Conservation (phyloP, 2,113 vertebrate species). For the Chroicocephalus ridibundus region DNA sequence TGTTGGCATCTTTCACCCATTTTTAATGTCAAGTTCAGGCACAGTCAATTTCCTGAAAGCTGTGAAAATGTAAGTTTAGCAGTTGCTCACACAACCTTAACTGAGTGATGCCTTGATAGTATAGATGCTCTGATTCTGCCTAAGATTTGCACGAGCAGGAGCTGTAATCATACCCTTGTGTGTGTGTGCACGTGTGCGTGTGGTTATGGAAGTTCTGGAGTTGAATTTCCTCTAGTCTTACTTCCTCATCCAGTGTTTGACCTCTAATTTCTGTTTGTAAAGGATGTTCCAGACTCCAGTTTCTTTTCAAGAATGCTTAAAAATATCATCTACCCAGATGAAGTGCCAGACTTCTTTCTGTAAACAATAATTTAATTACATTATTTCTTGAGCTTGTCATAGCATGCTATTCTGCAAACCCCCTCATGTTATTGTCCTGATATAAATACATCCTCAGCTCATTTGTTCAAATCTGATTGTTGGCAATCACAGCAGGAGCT, state of each 20-base stretch:
- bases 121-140: background rate
- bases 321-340: background rate
- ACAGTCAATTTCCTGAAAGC: background rate
- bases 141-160: background rate
- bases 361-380: conserved; percentile 56
- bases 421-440: conserved; percentile 21
- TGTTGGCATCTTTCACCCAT: background rate
- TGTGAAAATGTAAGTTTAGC: background rate
- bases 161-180: background rate
- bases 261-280: background rate
- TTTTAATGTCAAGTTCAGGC: background rate
- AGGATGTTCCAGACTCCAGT: background rate
- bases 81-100: background rate
- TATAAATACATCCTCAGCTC: conserved; percentile 40
- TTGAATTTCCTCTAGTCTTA: background rate
- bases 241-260: background rate
- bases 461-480: conserved; percentile 41
- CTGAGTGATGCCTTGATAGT: background rate
- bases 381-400: conserved; percentile 29
- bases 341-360: conserved; percentile 13
- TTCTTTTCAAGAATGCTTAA: conserved; percentile 9
- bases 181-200: background rate
- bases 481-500: conserved; percentile 49
- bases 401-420: background rate
- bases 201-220: background rate